A percentile compares a stretch with the other conserved stretches of the same genome.
These are phyloP conservation scores for Sebastes oblongus DNA, from an alignment of 2,797 vertebrate species.

Conservation along the genomic window DNA sequence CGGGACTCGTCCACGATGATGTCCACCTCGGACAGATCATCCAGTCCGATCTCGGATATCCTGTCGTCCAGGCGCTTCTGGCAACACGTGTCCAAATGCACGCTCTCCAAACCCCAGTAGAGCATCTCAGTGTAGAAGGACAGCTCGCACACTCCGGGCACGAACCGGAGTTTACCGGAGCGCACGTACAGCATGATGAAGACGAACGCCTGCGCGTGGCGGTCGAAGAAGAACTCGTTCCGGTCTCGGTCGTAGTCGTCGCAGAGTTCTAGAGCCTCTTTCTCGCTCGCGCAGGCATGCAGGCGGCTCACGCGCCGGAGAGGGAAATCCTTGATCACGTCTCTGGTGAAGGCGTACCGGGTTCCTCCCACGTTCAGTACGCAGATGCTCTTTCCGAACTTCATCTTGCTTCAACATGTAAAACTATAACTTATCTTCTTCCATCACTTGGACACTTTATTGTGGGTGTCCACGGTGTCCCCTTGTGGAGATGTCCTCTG, in stretches of 20 bases:
- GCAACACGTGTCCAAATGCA: conserved; percentile 95
- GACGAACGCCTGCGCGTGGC: conserved; percentile 96
- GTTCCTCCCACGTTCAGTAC: conserved; percentile 96
- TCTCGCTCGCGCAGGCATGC: conserved; percentile 94
- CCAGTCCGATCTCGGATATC: conserved; percentile 92
- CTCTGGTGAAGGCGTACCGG: conserved; percentile 93
- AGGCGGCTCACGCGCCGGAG: conserved; percentile 93
- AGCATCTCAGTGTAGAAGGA: conserved; percentile 99
- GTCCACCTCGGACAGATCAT: conserved; percentile 86
- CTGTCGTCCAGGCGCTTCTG: conserved; percentile 96
- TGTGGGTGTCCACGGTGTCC: conserved; percentile 1
- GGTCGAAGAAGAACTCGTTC: conserved; percentile 98
- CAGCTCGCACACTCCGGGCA: conserved; percentile 96
- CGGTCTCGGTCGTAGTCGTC: conserved; percentile 97
- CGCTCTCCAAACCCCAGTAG: conserved; percentile 97
- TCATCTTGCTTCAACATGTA: conserved; percentile 72
- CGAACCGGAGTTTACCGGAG: conserved; percentile 95
- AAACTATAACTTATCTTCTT: conserved; percentile 41
- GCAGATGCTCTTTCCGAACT: conserved; percentile 87
- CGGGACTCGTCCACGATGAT: conserved; percentile 75
- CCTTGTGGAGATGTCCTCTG: conserved; percentile 37
- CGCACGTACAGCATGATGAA: conserved; percentile 98
- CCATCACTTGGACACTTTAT: conserved; percentile 32
- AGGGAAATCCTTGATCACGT: conserved; percentile 96
- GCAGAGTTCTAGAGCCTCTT: conserved; percentile 97